A percentile compares a stretch with the other conserved stretches of the same genome.
Conservation (phyloP, 2,113 vertebrate genomes). For the Rattus norvegicus region GRCr8 NC_086033.1:65542501-65543000, state of each 20-base stretch:
- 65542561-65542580: neutral
- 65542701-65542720: constrained; percentile 20
- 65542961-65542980: neutral
- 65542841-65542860: constrained; percentile 17
- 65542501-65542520: neutral
- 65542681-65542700: constrained; percentile 38
- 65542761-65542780: constrained; percentile 53
- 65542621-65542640: neutral
- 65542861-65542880: neutral
- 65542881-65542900: neutral
- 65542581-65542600: neutral
- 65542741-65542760: constrained; percentile 16
- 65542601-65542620: neutral
- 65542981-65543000: neutral
- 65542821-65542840: constrained; percentile 21
- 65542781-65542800: neutral
- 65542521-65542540: neutral
- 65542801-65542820: neutral
- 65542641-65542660: neutral
- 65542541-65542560: neutral
- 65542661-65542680: constrained; percentile 22
- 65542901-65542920: neutral
- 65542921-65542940: neutral
- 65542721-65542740: constrained; percentile 30
- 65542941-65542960: neutral